Conservation (phyloP, 2,888 invertebrate genomes). For the Incurvaria masculella region DNA sequence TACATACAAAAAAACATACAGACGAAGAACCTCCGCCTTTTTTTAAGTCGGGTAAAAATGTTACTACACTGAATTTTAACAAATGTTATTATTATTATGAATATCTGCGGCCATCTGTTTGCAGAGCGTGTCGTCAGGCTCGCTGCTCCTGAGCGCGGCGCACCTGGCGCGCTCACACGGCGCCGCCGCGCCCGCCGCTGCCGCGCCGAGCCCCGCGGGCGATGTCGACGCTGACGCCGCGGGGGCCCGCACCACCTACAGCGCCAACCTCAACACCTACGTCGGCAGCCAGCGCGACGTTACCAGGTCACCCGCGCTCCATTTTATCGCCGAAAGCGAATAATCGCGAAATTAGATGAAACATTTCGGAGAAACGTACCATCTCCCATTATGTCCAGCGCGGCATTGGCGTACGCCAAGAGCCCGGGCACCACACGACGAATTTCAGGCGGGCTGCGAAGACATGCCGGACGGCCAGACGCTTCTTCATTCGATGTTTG, state of each 20-base stretch:
- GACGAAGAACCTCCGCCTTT: not conserved
- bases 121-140: slow-evolving; percentile 80
- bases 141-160: slow-evolving; percentile 74
- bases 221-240: slow-evolving; percentile 31
- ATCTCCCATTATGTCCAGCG: too few relatives aligned
- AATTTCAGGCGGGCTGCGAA: too few relatives aligned
- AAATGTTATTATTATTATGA: not conserved
- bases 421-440: too few relatives aligned
- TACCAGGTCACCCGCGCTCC: slow-evolving; percentile 10
- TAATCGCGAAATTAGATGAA: not conserved
- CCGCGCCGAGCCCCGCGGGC: slow-evolving; percentile 9
- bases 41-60: not conserved
- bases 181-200: slow-evolving; percentile 17
- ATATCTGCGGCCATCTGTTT: not conserved
- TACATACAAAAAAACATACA: too few relatives aligned
- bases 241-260: slow-evolving; percentile 37
- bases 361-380: not conserved
- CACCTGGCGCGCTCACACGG: slow-evolving; percentile 62
- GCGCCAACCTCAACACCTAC: slow-evolving; percentile 29
- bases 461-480: too few relatives aligned
- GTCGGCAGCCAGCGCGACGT: not conserved
- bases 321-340: too few relatives aligned
- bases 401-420: too few relatives aligned
- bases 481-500: too few relatives aligned
- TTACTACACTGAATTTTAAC: not conserved